Conservation (phyloP, 2,113 vertebrate genomes). For the Zosterops japonicus region DNA sequence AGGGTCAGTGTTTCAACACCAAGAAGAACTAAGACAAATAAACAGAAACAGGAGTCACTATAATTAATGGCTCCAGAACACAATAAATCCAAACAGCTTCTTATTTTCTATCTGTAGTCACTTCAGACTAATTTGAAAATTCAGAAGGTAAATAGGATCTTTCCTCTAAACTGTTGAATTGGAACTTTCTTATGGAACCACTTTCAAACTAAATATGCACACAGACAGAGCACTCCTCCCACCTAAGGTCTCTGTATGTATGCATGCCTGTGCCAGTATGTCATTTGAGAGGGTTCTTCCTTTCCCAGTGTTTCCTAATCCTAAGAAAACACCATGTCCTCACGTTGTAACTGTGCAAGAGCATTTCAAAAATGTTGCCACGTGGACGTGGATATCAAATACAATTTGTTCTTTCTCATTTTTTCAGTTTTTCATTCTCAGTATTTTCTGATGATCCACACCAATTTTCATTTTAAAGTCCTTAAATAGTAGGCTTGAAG, state of each 20-base stretch:
- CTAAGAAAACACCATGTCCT: constrained; percentile 39
- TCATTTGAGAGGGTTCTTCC: constrained; percentile 42
- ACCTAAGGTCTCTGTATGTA: neutral
- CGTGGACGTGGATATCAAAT: neutral
- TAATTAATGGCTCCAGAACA: constrained; percentile 76
- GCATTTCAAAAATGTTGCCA: constrained; percentile 14
- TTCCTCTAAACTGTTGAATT: neutral
- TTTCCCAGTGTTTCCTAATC: constrained; percentile 22
- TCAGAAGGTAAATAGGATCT: neutral
- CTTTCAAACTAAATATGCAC: neutral
- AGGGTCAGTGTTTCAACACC: constrained; percentile 66
- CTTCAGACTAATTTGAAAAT: constrained; percentile 39
- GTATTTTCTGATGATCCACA: neutral
- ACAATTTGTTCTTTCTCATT: neutral
- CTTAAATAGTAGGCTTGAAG: neutral
- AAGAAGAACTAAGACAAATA: constrained; percentile 76
- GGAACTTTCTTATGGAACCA: neutral
- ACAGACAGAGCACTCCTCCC: neutral
- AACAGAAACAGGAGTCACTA: constrained; percentile 65
- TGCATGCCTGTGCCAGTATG: neutral
- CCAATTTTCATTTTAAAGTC: neutral
- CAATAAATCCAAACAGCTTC: constrained; percentile 44
- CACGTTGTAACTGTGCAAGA: neutral
- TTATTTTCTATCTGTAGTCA: neutral
- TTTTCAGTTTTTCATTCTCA: neutral